phyloP scores from a whole-genome alignment of 2,113 vertebrate genomes.

The Alligator mississippiensis region DNA sequence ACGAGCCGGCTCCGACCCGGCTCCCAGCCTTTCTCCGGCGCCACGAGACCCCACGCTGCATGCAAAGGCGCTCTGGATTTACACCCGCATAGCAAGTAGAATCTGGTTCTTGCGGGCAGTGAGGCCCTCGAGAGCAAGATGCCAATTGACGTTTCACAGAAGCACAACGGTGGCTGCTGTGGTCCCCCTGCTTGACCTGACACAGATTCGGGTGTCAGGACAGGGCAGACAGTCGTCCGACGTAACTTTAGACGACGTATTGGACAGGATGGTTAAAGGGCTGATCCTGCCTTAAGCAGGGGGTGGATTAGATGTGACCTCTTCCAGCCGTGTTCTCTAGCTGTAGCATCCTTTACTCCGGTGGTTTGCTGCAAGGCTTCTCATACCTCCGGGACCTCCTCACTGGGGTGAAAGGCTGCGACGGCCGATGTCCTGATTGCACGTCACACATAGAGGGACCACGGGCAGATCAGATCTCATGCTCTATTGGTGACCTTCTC shows the following conservation, averaged over 20 bases:
- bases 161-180: too few relatives aligned
- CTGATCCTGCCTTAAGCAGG: too few relatives aligned
- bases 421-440: background rate
- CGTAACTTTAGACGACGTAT: rapidly evolving
- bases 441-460: background rate
- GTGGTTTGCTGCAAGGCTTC: too few relatives aligned
- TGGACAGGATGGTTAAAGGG: rapidly evolving
- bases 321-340: background rate
- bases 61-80: background rate
- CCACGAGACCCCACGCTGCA: background rate
- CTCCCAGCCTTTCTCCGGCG: too few relatives aligned
- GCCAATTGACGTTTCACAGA: too few relatives aligned
- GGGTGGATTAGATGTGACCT: too few relatives aligned
- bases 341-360: background rate
- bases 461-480: background rate
- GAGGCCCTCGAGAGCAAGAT: too few relatives aligned
- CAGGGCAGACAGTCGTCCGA: background rate
- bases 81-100: background rate
- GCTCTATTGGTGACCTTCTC: background rate
- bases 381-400: background rate
- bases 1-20: background rate
- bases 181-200: too few relatives aligned
- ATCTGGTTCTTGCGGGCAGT: background rate
- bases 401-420: background rate
- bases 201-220: too few relatives aligned